Evolutionary conservation across 2,888 invertebrate genomes (phyloP), one percentile per base, ranked within the genome.

Genomic region (Clanis bilineata): DNA sequence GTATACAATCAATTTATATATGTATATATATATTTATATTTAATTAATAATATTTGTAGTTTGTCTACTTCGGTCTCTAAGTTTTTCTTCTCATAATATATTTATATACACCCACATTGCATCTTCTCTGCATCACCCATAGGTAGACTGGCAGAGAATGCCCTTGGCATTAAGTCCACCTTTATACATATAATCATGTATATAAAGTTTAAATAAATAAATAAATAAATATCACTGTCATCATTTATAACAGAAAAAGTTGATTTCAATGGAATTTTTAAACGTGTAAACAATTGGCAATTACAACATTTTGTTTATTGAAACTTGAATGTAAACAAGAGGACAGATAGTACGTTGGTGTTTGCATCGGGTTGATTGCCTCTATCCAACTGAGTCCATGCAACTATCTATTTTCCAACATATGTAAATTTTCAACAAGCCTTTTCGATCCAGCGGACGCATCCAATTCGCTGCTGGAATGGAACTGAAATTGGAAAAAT

Each of bases 391-490:
- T 69, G 74, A 69, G 66, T 67, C 66, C 68, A 71, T 66, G 74
- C 68, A 77, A 71, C 73, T 76, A 78, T 77, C 80, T 81, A 80
- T 85, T 83, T 85, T 77, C 73, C 77, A 77, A 80, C 84, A 83
- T 85, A 86, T 85, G 88, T 88, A 87, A 86, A 88, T 88, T 89
- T 88, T 83, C 80, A 87, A 89, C 88, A 85, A 86, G 85, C 86
- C 85, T 86, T 88, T 88, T 84, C 86, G 85, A 83, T 85, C 83
- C 82, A 80, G 70, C 83, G 84, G 79, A 82, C 83, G 82, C 83
- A 79, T 85, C 77, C 87, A 88, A 89, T 90, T 85, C 84, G 77
- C 82, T 73, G 69, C 76, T 80, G 82, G 75, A 84, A 84, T 85
- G 79, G 80, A 82, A 80, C 75, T 79, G 83, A 76, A 88, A 90